These are phyloP conservation scores for Nineta flava DNA, from an alignment of 2,888 invertebrate genomes.

Conservation along the genomic window DNA sequence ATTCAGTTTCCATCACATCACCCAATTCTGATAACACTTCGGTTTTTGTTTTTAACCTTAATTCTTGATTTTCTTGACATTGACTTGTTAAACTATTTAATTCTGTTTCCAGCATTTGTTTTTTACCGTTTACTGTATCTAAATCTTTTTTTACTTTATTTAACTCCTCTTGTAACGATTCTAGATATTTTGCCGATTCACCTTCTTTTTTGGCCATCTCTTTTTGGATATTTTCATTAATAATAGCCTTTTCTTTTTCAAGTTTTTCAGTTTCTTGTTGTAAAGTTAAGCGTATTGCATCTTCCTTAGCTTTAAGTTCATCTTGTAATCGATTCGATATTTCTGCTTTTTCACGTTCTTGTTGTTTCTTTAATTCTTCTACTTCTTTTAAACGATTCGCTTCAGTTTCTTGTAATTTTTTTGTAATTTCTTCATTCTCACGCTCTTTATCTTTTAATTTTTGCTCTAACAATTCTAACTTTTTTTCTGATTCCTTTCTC, in stretches of 20 bases:
- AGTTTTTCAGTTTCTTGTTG: not conserved
- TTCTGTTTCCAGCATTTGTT: not conserved
- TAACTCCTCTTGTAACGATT: not conserved
- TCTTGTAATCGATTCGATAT: not conserved
- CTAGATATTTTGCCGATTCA: not conserved
- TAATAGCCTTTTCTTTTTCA: not conserved
- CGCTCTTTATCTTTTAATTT: not conserved
- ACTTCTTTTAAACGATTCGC: not conserved
- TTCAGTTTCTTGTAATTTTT: not conserved
- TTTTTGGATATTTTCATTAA: not conserved
- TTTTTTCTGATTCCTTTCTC: no score
- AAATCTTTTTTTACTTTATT: not conserved
- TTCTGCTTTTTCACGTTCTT: not conserved
- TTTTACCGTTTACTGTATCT: not conserved
- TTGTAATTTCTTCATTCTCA: not conserved
- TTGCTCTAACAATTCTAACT: not conserved
- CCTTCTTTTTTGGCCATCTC: not conserved
- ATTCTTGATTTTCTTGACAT: not conserved
- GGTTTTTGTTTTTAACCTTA: conserved; percentile 8
- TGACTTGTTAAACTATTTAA: not conserved
- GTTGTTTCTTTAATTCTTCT: not conserved
- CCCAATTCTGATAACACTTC: conserved; percentile 7
- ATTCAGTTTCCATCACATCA: conserved; percentile 43
- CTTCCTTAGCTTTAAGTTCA: conserved; percentile 13
- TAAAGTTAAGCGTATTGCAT: not conserved